These are phyloP conservation scores for Parasteatoda lunata DNA, from an alignment of 2,888 invertebrate genomes.

Conservation along the genomic window DNA sequence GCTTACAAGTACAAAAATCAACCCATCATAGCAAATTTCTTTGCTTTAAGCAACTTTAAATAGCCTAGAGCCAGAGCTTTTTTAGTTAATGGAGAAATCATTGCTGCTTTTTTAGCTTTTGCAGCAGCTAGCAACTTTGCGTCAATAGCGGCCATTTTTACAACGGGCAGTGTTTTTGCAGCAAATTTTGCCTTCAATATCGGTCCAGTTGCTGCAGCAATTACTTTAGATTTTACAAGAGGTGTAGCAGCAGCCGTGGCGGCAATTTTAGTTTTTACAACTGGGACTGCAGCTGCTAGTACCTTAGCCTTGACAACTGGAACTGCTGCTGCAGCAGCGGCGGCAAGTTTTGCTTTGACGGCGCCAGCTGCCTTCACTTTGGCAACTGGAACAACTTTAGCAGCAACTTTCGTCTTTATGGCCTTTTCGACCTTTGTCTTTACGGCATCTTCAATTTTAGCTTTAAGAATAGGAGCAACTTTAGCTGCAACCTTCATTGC, in stretches of 20 bases:
- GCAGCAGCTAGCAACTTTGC: conserved; percentile 1
- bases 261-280: conserved; percentile 4
- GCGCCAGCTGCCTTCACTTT: not conserved
- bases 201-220: not conserved
- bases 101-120: conserved; percentile 24
- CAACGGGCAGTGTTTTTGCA: not conserved
- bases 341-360: conserved; percentile 8
- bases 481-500: conserved; percentile 3
- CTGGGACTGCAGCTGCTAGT: not conserved
- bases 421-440: conserved; percentile 7
- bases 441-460: not conserved
- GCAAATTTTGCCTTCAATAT: conserved; percentile 14
- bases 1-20: not conserved
- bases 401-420: conserved; percentile 9
- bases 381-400: not conserved
- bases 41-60: conserved; percentile 55
- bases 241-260: conserved; percentile 18
- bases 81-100: conserved; percentile 56
- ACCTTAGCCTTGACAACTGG: conserved; percentile 27
- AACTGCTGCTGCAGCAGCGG: not conserved
- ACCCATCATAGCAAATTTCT: conserved; percentile 52
- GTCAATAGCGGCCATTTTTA: conserved; percentile 29
- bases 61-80: conserved; percentile 55
- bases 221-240: conserved; percentile 7
- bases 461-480: conserved; percentile 6